Base-by-base conservation (phyloP, 2,888 invertebrate species). In the Parasteatoda lunata region DNA sequence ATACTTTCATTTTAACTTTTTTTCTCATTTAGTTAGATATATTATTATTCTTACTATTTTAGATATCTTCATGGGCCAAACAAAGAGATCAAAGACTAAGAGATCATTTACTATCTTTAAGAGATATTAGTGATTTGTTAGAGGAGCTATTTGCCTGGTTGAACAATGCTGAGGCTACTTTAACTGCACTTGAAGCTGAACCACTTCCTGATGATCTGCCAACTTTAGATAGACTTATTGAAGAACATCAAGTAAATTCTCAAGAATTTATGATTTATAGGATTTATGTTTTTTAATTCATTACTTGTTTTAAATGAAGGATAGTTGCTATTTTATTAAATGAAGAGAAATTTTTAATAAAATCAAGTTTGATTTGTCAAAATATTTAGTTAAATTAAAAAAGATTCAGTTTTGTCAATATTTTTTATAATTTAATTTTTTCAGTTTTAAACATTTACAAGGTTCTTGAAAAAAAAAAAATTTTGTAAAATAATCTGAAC, bases 101-200 rank as follows among this genome's bases (percentile, higher is more conserved):
- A 87, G 94, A 95, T 79, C 97, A 98, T 91, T 94, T 98, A 93
- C 90, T 91, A 5, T 95, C 95, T 77, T 93, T 96, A 68, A 94
- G 95, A 91, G 96, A 97, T 91, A 94, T 97, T 90, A 97, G 97
- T 91, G 94, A 96, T 71, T 95, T 97, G 79, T 94, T 99, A 88
- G 98, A 98, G 91, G 98, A 98, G 91, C 94, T 99, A 84, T 94
- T 98, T 88, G 95, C 95, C n/a, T 99, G 98, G 98, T 94, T 99
- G 89, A 94, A 95, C 89, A 96, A 96, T 47, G 94, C 97, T 45
- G 98, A 98, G 92, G 95, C 95, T 89, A 97, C 96, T 0, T 92
- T 99, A 89, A 93, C 94, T 9, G 94, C 96, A 71, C 93, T 97
- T 89, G 97, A 98, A 93, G 94, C 95, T 3, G 96, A 97, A 92